Evolutionary conservation across 2,113 vertebrate genomes (phyloP), one percentile per base, ranked within the genome.

Genomic region (Chaetura pelagica): DNA sequence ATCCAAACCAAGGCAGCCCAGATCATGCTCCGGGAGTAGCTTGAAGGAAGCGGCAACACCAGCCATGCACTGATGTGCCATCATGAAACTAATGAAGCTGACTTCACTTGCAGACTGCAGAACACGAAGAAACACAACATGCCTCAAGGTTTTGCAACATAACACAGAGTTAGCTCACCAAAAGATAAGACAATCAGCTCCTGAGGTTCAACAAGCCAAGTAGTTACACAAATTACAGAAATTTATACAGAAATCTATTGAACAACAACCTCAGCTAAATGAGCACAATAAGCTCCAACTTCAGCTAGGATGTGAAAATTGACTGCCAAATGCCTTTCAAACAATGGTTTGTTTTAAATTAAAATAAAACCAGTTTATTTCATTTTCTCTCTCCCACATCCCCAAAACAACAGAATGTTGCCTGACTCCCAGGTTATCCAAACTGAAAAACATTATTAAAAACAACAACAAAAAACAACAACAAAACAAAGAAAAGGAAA

Each of bases 1-100:
- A 97, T 96, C 97, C 98, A 97, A 98, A 98, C 96, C 98, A 97
- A 96, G 95, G 98, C 97, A 96, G 97, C 97, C 96, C 89, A 93
- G 94, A 97, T 97, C 97, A 93, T 94, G 98, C 98, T 98, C 79
- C 72, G 96, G 98, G 98, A 98, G 97, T 97, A 54, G 97, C 98
- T 98, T 52, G 97, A 91, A 98, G 98, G 97, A 97, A 98, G 97
- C 97, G 92, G 96, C 94, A 98, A 97, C 98, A 98, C 96, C 97
- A 97, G 94, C 95, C 97, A 95, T 94, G 96, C 94, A 95, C 96
- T 97, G 97, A 98, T 97, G 97, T 98, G 97, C 98, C 97, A 98
- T 98, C 98, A 97, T 97, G 97, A 98, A 98, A 96, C 98, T 99
- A 98, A 99, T 98, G 98, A 98, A 98, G 98, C 98, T 97, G 97